Base-by-base conservation (phyloP, 2,113 vertebrate genomes). In the Dicentrarchus labrax region DNA sequence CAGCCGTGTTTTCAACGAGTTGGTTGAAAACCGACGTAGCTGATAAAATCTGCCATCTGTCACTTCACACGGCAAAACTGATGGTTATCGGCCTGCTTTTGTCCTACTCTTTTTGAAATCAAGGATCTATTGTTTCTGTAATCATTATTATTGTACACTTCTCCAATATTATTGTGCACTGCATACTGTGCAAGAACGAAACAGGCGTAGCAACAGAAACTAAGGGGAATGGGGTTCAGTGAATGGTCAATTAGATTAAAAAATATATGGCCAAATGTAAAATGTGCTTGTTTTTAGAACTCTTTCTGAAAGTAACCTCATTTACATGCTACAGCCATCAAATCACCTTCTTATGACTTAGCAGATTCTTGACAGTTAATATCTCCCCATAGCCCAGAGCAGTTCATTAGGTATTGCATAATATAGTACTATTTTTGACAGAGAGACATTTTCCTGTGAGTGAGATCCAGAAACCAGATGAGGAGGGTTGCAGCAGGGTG, bases 401-500 rank as follows among this genome's bases (percentile, higher is more conserved):
- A 76, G 4, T 21, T 78, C 41, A 86, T 72, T 30, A 19, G 0
- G 4, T 47, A 24, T 76, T 73, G 39, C 30, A 66, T 57, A 62
- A 79, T 54, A 7, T 19, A 13, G 12, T 13, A 6, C 64, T 66
- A 50, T 76, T 67, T 83, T 51, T 71, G 47, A 66, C 53, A 68
- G 21, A 13, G 17, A 73, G 6, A 62, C 1, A 60, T 68, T 72
- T 84, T 75, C 43, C 54, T 71, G 43, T 54, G 51, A 8, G 24
- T 66, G 73, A 76, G 19, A 67, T 87, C 45, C 70, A 84, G 47
- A 76, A 71, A 50, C 39, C 51, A 84, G 41, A 88, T 79, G 38
- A 80, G 36, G 19, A 83, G 45, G 51, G 43, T 82, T 75, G 50
- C 59, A 79, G 38, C 82, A 84, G 92, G 92, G 92, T 85, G 92